Evolutionary conservation across 2,797 vertebrate genomes (phyloP).

Genomic region (Momotus momota): DNA sequence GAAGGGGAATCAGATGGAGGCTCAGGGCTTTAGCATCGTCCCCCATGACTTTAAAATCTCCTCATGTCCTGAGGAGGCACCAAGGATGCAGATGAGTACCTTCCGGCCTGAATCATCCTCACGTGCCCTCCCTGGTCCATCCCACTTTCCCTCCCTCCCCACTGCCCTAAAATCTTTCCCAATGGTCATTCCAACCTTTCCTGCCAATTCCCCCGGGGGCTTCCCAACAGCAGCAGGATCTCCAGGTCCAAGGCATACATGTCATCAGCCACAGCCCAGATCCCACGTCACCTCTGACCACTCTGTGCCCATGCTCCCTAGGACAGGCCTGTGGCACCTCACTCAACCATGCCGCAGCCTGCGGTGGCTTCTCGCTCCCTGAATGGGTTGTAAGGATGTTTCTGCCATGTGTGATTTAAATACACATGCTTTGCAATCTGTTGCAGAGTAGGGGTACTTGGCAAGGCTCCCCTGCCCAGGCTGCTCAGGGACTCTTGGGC

Average conservation of each 20-base stretch:
- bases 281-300: accelerated
- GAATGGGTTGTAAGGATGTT: neutral
- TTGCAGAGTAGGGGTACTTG: neutral
- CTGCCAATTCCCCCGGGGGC: neutral
- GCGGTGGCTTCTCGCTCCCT: neutral
- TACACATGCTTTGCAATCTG: neutral
- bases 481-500: neutral
- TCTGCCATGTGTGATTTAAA: neutral
- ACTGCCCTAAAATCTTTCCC: neutral
- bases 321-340: neutral
- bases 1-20: neutral
- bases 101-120: neutral
- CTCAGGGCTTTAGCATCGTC: neutral
- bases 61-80: neutral
- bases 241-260: neutral
- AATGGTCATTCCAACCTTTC: neutral
- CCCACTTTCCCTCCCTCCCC: neutral
- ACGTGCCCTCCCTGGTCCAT: neutral
- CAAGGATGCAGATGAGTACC: neutral
- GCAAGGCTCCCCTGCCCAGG: neutral
- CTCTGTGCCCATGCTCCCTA: neutral
- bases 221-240: neutral
- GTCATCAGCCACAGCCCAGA: neutral
- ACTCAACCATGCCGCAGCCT: neutral
- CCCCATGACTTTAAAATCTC: neutral